Percentiles rank a stretch among this genome's conserved stretches.
These are phyloP conservation scores for Geopemphigus sp. DNA, from an alignment of 1,140 invertebrate species.

Conservation along the genomic window DNA sequence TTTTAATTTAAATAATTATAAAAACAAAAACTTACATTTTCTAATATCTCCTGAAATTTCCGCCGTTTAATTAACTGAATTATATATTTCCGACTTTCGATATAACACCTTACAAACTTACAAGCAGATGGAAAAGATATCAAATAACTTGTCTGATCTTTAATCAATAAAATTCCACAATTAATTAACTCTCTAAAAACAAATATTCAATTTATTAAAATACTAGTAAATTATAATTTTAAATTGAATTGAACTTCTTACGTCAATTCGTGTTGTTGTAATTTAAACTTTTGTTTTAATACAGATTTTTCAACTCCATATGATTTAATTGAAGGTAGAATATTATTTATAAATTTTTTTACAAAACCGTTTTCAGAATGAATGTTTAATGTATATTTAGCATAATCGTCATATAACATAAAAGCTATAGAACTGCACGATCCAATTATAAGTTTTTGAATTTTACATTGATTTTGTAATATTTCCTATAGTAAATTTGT, in stretches of 20 bases:
- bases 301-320: slow-evolving; percentile 24
- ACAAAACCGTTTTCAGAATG: slow-evolving; percentile 13
- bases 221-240: not conserved
- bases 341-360: slow-evolving; percentile 19
- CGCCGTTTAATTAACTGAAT: slow-evolving; percentile 39
- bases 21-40: slow-evolving; percentile 38
- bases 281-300: slow-evolving; percentile 34
- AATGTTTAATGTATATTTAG: slow-evolving; percentile 5
- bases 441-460: slow-evolving; percentile 44
- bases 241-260: not conserved
- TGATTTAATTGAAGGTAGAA: slow-evolving; percentile 34
- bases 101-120: slow-evolving; percentile 36
- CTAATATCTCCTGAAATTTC: slow-evolving; percentile 49
- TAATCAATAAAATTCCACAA: slow-evolving; percentile 46
- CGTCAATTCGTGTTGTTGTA: slow-evolving; percentile 38
- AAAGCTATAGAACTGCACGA: slow-evolving; percentile 11
- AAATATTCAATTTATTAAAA: not conserved
- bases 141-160: slow-evolving; percentile 43
- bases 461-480: slow-evolving; percentile 42
- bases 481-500: slow-evolving; percentile 18
- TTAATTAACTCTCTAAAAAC: slow-evolving; percentile 43
- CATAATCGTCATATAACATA: slow-evolving; percentile 39
- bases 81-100: slow-evolving; percentile 38
- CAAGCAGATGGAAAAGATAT: slow-evolving; percentile 50
- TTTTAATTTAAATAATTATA: too few species aligned